Base-by-base conservation (phyloP, 2,797 vertebrate genomes). In the Knipowitschia caucasica region DNA sequence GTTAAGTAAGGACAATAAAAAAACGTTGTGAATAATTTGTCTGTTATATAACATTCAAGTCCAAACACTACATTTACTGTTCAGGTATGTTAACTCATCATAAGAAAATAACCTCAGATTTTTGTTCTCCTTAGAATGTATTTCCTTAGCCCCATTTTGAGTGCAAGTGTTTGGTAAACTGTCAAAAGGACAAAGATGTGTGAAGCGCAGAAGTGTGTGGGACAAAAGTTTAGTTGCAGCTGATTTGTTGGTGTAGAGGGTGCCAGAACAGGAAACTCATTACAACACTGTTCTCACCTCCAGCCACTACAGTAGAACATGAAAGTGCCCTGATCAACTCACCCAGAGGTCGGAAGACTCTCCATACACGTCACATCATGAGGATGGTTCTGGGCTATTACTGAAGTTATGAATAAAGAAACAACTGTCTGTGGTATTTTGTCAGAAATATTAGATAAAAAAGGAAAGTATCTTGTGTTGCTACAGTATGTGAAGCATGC, bases 191-290 rank as follows among this genome's bases (percentile, higher is more conserved):
- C 26, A 29, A 4, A 29, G 26, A 17, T 30, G 44, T 46, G 44
- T 30, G 44, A 47, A 47, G 10, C 3, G 15, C 17, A 7, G 27
- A 47, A 15, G n/a, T 45, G n/a, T 45, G 43, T 50, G 45, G 30
- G 51, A 56, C 49, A 59, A 49, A 51, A 40, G 20, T 63, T 14
- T 53, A 62, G 50, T n/a, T 1, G 5, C 25, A 26, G 26, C 36
- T 26, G 39, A 27, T 61, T 24, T 56, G 54, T 53, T 46, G 17
- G 50, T 38, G 33, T 56, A 61, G 31, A 43, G 46, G 76, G 81
- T 78, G 78, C 58, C 17, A 67, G 33, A 56, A 74, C 77, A 89
- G 87, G 82, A 90, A 88, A 81, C 69, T 15, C 49, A 62, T 63
- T 56, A 15, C 21, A 62, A 64, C 64, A 71, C 67, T 75, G 74